Conservation (phyloP, 2,797 vertebrate genomes). For the Macrochelys suwanniensis region DNA sequence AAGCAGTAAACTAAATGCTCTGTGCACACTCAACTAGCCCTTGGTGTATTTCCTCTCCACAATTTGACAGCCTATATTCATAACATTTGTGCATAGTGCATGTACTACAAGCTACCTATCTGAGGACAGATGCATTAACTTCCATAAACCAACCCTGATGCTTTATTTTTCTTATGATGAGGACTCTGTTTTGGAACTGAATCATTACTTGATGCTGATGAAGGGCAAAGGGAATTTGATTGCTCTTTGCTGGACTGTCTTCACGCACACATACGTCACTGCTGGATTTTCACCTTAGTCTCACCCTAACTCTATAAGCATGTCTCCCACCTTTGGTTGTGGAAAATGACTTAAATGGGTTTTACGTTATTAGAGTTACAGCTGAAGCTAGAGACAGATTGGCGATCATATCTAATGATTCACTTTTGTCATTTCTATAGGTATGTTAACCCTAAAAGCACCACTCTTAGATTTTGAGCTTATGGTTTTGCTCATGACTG, state of each 20-base stretch:
- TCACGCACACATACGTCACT: neutral
- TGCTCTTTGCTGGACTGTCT: neutral
- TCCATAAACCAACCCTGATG: neutral
- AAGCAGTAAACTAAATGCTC: neutral
- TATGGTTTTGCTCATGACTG: neutral
- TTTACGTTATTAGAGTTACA: fast-evolving
- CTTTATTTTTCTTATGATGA: neutral
- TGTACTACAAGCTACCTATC: neutral
- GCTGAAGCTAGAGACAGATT: neutral
- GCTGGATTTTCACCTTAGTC: neutral
- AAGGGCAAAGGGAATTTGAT: neutral
- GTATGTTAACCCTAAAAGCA: neutral
- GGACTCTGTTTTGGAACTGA: neutral
- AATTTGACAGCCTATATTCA: neutral
- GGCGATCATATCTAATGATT: fast-evolving
- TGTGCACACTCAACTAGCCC: neutral
- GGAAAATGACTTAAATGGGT: neutral
- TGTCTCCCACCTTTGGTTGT: fast-evolving
- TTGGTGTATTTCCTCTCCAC: neutral
- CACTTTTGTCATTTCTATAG: neutral
- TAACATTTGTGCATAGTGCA: fast-evolving
- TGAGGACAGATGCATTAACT: neutral
- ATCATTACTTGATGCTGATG: neutral
- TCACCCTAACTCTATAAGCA: fast-evolving
- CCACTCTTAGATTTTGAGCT: neutral